Evolutionary conservation across 2,888 invertebrate genomes (phyloP).

Genomic region (Drosophila mulleri): DNA sequence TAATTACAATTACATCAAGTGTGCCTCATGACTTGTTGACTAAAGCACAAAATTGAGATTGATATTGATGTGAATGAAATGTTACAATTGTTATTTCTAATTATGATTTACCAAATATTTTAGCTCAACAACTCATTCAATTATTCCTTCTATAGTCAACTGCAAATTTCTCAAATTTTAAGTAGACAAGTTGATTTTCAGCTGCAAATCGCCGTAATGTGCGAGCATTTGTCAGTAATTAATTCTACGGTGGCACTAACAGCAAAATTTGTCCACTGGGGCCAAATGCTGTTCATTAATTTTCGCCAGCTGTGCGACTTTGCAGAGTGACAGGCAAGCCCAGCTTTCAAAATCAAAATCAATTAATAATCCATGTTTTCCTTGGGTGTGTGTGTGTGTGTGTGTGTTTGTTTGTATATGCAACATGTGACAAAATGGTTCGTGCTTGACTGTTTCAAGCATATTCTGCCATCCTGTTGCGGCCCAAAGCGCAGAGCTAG

Average conservation of each 20-base stretch:
- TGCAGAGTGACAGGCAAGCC: constrained; percentile 19
- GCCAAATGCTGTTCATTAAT: constrained; percentile 56
- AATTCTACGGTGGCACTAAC: constrained; percentile 33
- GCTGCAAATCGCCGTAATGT: background rate
- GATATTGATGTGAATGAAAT: no score
- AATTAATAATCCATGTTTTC: constrained; percentile 65
- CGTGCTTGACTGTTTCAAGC: constrained; percentile 13
- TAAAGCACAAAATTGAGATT: background rate
- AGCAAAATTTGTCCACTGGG: constrained; percentile 32
- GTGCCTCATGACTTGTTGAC: background rate
- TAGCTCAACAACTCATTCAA: background rate
- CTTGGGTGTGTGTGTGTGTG: background rate
- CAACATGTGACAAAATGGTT: constrained; percentile 67
- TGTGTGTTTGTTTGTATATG: constrained; percentile 27
- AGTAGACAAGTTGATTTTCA: background rate
- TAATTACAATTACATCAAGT: background rate
- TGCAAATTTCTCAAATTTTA: no score
- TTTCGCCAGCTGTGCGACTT: constrained; percentile 45
- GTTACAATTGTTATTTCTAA: background rate
- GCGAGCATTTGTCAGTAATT: constrained; percentile 62
- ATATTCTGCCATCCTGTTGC: constrained; percentile 21
- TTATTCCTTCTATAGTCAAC: no score
- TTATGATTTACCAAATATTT: background rate
- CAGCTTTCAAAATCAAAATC: constrained; percentile 46
- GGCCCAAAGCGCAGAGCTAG: constrained; percentile 12